Evolutionary conservation across 2,888 invertebrate genomes (phyloP).

Genomic region (Agrochola circellaris): DNA sequence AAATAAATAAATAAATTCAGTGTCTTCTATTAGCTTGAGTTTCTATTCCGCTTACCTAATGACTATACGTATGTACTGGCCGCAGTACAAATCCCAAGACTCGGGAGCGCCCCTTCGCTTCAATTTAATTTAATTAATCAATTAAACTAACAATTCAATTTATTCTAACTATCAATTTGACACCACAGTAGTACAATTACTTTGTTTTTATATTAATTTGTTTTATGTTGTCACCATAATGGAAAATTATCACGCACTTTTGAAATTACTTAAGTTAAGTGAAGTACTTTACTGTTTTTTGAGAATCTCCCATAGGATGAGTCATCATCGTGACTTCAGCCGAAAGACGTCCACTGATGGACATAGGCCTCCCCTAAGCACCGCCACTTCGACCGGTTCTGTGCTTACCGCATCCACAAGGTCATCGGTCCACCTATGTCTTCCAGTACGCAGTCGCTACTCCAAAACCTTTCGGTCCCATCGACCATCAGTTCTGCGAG

Average conservation of each 20-base stretch:
- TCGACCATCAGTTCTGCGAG: too few relatives aligned
- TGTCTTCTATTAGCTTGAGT: background rate
- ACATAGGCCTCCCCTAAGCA: too few relatives aligned
- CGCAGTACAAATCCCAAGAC: slow-evolving; percentile 29
- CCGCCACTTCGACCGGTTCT: too few relatives aligned
- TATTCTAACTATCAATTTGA: slow-evolving; percentile 10
- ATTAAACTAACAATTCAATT: slow-evolving; percentile 56
- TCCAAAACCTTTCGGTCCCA: too few relatives aligned
- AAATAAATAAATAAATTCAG: too few relatives aligned
- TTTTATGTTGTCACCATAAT: background rate
- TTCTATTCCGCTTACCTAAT: background rate
- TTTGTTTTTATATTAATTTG: slow-evolving; percentile 13
- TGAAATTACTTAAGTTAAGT: background rate
- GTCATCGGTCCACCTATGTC: too few relatives aligned
- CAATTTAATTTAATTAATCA: slow-evolving; percentile 55
- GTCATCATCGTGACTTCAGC: too few relatives aligned
- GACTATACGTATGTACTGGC: background rate
- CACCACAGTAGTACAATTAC: background rate
- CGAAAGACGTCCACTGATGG: too few relatives aligned
- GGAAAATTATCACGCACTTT: background rate
- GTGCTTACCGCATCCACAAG: too few relatives aligned
- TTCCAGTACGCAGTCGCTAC: too few relatives aligned
- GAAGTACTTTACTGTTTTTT: too few relatives aligned
- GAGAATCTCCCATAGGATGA: too few relatives aligned
- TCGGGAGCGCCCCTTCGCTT: slow-evolving; percentile 7